These are phyloP conservation scores for Lagenorhynchus albirostris DNA, from an alignment of 2,113 vertebrate species.

Conservation along the genomic window DNA sequence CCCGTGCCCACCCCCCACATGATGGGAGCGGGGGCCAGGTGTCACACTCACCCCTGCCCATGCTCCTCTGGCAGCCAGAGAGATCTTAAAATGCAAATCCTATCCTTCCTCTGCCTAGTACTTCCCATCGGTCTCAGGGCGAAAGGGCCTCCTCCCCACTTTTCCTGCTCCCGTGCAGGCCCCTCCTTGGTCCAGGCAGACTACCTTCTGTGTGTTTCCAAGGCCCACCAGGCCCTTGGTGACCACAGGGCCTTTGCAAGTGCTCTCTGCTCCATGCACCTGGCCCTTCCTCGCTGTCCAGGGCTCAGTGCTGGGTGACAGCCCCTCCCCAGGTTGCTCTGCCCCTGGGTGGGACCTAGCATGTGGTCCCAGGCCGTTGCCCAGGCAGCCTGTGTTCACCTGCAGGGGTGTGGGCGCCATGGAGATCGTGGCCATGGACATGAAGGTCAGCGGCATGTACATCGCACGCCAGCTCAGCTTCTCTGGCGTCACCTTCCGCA, in stretches of 20 bases:
- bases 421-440: slow-evolving; percentile 99
- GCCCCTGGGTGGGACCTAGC: not conserved
- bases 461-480: slow-evolving; percentile 99
- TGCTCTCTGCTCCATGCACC: too few relatives aligned
- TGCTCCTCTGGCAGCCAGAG: not conserved
- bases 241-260: not conserved
- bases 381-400: not conserved
- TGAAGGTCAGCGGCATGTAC: slow-evolving; percentile 99
- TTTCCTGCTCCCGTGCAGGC: not conserved
- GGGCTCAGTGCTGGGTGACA: not conserved
- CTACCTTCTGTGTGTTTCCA: not conserved
- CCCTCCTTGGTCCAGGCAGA: not conserved
- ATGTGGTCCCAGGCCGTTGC: not conserved
- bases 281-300: not conserved
- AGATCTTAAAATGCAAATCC: not conserved
- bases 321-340: not conserved
- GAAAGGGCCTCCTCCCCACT: not conserved
- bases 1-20: accelerated
- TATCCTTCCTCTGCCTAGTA: not conserved
- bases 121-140: accelerated
- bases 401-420: slow-evolving; percentile 96
- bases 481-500: slow-evolving; percentile 95
- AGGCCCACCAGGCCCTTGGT: not conserved
- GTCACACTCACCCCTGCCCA: not conserved
- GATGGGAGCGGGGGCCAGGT: not conserved